Evolutionary conservation across 2,113 vertebrate species (phyloP).

Genomic region (Hemiscyllium ocellatum): DNA sequence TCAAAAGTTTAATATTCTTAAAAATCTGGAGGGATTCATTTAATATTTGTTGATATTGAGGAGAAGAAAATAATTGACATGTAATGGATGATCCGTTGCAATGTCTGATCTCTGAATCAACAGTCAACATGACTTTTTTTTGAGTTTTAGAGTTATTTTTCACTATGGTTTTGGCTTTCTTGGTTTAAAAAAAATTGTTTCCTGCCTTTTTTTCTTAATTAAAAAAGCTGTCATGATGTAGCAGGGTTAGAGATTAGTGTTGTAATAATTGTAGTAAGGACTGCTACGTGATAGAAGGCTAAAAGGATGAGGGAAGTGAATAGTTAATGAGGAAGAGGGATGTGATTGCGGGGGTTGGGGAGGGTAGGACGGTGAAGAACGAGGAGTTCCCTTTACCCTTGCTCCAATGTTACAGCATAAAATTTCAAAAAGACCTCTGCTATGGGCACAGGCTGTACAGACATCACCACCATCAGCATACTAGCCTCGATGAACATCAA

Average conservation of each 20-base stretch:
- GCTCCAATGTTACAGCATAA: neutral
- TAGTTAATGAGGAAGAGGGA: neutral
- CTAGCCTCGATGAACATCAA: neutral
- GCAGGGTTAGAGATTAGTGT: neutral
- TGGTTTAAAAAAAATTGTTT: neutral
- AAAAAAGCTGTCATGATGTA: neutral
- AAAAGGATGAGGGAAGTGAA: neutral
- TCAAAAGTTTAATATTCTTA: neutral
- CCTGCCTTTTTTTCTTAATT: neutral
- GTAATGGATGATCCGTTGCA: neutral
- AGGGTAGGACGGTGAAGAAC: neutral
- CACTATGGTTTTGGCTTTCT: neutral
- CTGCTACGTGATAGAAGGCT: neutral
- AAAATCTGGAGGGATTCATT: neutral
- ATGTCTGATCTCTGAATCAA: neutral
- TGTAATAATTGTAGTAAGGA: neutral
- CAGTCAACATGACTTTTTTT: neutral
- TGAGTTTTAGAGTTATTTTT: neutral
- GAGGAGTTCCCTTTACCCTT: neutral
- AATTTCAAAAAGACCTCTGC: neutral
- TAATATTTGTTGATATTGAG: neutral
- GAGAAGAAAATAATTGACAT: neutral
- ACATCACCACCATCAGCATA: neutral
- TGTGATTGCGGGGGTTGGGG: too few relatives aligned
- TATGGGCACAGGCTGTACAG: neutral